Evolutionary conservation across 2,888 invertebrate genomes (phyloP).

Genomic region (Thera obeliscata): DNA sequence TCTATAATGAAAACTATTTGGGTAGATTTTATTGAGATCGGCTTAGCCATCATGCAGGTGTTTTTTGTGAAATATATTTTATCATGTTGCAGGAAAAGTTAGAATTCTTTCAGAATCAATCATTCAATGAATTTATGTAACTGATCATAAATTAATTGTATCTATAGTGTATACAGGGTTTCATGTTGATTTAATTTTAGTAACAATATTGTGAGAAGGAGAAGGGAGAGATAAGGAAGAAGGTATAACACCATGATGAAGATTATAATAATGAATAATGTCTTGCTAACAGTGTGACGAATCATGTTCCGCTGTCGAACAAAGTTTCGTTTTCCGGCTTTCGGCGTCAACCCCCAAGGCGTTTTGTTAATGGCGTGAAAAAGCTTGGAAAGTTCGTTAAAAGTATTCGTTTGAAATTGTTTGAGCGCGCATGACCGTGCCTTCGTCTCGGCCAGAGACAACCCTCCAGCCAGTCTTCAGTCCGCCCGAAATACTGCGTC

Average conservation of each 20-base stretch:
- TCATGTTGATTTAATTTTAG: no score
- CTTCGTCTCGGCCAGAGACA: constrained; percentile 56
- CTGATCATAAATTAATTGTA: no score
- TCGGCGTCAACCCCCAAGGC: constrained; percentile 44
- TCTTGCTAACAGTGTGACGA: no score
- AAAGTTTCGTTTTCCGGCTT: constrained; percentile 38
- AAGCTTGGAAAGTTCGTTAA: constrained; percentile 54
- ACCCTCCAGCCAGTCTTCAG: constrained; percentile 59
- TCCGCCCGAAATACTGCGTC: constrained; percentile 67
- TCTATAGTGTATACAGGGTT: no score
- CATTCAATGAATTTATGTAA: not conserved
- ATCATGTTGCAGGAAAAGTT: not conserved
- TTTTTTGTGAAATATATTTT: not conserved
- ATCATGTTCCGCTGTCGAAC: not conserved
- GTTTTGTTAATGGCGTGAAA: constrained; percentile 56
- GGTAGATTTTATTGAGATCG: no score
- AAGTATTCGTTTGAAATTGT: constrained; percentile 54
- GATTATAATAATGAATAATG: no score
- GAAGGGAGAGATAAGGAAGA: no score
- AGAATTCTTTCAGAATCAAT: not conserved
- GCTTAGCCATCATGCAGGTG: no score
- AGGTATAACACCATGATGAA: no score
- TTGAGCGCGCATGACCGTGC: constrained; percentile 69
- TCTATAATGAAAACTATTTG: no score
- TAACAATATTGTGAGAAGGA: no score